A percentile compares a stretch with the other conserved stretches of the same genome.
phyloP scores from a whole-genome alignment of 1,140 invertebrate genomes.

The Drosophila mojavensis region DNA sequence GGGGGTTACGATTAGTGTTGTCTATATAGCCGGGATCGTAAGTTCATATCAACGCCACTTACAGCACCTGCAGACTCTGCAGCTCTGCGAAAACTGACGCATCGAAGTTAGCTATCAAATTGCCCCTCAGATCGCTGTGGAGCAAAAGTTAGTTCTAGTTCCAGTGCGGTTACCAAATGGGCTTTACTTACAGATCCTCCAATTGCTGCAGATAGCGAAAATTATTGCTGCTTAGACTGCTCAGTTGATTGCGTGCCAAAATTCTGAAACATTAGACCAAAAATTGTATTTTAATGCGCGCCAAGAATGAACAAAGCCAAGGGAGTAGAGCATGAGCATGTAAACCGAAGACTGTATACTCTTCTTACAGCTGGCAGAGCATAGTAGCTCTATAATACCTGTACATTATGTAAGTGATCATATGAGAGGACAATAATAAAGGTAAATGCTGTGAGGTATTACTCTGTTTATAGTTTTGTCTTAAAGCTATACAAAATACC shows the following conservation, averaged over 20 bases:
- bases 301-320: not conserved
- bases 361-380: no score
- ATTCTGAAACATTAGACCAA: constrained; percentile 63
- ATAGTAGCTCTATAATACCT: no score
- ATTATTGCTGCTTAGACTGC: constrained; percentile 57
- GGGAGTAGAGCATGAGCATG: not conserved
- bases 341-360: no score
- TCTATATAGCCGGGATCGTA: not conserved
- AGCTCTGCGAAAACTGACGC: constrained; percentile 70
- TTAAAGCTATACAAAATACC: no score
- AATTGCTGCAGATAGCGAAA: constrained; percentile 70
- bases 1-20: not conserved
- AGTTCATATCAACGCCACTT: constrained; percentile 55
- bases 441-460: no score
- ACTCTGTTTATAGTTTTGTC: no score
- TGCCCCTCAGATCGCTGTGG: constrained; percentile 83
- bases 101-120: constrained; percentile 75
- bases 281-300: constrained; percentile 69
- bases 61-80: constrained; percentile 79
- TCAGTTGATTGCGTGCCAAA: constrained; percentile 77
- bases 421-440: no score
- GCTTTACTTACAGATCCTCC: constrained; percentile 83
- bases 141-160: not conserved
- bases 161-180: not conserved
- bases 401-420: no score